These are phyloP conservation scores for Edolisoma coerulescens DNA, from an alignment of 2,113 vertebrate species.

Conservation along the genomic window DNA sequence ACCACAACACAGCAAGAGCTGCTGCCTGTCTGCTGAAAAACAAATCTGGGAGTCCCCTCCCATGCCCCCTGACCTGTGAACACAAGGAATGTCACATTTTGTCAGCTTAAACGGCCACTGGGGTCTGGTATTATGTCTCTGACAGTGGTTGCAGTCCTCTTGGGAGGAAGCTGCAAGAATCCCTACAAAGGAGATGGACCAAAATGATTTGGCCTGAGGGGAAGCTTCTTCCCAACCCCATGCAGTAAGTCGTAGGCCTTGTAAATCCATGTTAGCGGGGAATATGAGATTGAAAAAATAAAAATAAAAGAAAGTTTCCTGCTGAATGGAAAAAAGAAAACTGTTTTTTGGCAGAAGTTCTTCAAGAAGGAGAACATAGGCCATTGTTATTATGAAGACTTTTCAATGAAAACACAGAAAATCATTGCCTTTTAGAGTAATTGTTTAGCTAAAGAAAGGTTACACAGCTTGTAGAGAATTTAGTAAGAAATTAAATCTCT, in stretches of 20 bases:
- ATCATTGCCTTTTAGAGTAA: slow-evolving; percentile 48
- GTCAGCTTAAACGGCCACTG: not conserved
- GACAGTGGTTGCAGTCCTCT: not conserved
- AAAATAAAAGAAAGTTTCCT: slow-evolving; percentile 60
- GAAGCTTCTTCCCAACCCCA: slow-evolving; percentile 26
- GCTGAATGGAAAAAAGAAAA: slow-evolving; percentile 65
- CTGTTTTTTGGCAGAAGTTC: slow-evolving; percentile 57
- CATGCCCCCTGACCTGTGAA: not conserved
- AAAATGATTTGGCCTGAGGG: slow-evolving; percentile 17
- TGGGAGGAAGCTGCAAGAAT: slow-evolving; percentile 26
- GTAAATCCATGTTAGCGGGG: slow-evolving; percentile 40
- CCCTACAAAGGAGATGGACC: slow-evolving; percentile 6
- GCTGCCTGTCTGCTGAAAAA: not conserved
- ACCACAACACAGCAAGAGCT: not conserved
- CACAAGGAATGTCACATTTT: not conserved
- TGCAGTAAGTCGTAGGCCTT: slow-evolving; percentile 46
- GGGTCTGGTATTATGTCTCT: not conserved
- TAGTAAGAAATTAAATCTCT: slow-evolving; percentile 65
- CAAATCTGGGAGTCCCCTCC: not conserved
- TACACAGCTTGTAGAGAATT: slow-evolving; percentile 62
- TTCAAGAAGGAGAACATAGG: slow-evolving; percentile 60
- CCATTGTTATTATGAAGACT: slow-evolving; percentile 67
- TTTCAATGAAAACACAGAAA: slow-evolving; percentile 56
- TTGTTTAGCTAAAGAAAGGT: slow-evolving; percentile 41
- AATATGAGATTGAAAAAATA: slow-evolving; percentile 52